These are phyloP conservation scores for Dendrophyllia cribrosa DNA, from an alignment of 64 coral and sea anemone species.

Conservation along the genomic window DNA sequence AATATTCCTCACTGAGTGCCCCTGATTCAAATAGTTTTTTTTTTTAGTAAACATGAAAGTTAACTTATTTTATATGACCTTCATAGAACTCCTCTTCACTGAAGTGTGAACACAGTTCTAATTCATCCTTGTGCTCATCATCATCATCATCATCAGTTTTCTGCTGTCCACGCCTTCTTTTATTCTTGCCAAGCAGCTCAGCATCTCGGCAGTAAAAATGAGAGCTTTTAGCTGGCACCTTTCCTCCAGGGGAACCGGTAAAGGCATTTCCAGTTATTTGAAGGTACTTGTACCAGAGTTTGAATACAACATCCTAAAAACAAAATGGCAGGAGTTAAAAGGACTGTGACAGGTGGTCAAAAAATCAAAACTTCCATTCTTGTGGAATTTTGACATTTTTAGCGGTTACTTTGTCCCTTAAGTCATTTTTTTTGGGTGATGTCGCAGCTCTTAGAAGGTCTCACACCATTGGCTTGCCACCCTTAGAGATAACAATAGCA, in stretches of 20 bases:
- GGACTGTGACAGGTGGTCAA: too few relatives aligned
- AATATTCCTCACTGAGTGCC: too few relatives aligned
- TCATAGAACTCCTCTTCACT: slow-evolving; percentile 79
- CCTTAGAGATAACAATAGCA: too few relatives aligned
- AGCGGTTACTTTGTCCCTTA: too few relatives aligned
- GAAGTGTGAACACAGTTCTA: slow-evolving; percentile 84
- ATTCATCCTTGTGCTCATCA: slow-evolving; percentile 45
- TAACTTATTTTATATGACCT: slow-evolving; percentile 6
- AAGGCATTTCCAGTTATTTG: slow-evolving; percentile 65
- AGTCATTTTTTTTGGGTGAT: too few relatives aligned
- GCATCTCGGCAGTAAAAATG: slow-evolving; percentile 43
- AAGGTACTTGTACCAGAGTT: slow-evolving; percentile 82
- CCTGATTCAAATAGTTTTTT: too few relatives aligned
- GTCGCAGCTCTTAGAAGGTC: too few relatives aligned
- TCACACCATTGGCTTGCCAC: too few relatives aligned
- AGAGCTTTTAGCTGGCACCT: background rate
- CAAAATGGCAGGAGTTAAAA: background rate
- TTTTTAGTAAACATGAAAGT: too few relatives aligned
- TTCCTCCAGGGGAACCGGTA: slow-evolving; percentile 19
- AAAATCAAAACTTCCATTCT: too few relatives aligned
- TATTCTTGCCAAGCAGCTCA: slow-evolving; percentile 36
- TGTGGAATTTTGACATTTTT: too few relatives aligned
- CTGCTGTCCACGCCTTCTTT: slow-evolving; percentile 23
- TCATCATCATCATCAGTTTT: background rate
- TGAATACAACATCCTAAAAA: slow-evolving; percentile 72